phyloP scores from a whole-genome alignment of 2,113 vertebrate species.

The Aptenodytes forsteri region DNA sequence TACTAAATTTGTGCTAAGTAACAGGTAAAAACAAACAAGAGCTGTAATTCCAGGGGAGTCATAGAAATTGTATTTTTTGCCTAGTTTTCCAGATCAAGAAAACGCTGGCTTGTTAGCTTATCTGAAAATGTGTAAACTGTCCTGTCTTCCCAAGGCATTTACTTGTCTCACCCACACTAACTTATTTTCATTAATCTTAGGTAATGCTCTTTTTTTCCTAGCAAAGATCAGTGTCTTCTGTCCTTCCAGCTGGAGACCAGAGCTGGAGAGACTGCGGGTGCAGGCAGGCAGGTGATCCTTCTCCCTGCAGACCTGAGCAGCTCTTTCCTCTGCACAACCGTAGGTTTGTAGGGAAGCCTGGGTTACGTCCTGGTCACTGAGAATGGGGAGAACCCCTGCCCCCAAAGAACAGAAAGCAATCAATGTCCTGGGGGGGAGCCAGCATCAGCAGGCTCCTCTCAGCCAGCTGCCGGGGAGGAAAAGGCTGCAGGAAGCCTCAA shows the following conservation, averaged over 20 bases:
- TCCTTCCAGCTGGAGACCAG: not conserved
- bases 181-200: not conserved
- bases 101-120: not conserved
- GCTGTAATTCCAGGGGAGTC: not conserved
- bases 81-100: not conserved
- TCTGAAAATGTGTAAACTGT: not conserved
- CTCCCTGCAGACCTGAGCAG: not conserved
- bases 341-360: not conserved
- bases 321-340: not conserved
- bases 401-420: not conserved
- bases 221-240: not conserved
- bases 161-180: not conserved
- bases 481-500: constrained; percentile 11
- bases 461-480: not conserved
- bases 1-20: not conserved
- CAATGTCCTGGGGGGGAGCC: not conserved
- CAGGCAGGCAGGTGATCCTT: not conserved
- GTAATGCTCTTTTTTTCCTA: not conserved
- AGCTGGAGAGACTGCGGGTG: not conserved
- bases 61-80: not conserved
- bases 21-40: not conserved
- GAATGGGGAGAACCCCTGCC: not conserved
- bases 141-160: not conserved
- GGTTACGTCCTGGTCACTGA: not conserved
- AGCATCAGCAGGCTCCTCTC: not conserved